Base-by-base conservation (phyloP, 2,888 invertebrate genomes). In the Panorpa germanica region DNA sequence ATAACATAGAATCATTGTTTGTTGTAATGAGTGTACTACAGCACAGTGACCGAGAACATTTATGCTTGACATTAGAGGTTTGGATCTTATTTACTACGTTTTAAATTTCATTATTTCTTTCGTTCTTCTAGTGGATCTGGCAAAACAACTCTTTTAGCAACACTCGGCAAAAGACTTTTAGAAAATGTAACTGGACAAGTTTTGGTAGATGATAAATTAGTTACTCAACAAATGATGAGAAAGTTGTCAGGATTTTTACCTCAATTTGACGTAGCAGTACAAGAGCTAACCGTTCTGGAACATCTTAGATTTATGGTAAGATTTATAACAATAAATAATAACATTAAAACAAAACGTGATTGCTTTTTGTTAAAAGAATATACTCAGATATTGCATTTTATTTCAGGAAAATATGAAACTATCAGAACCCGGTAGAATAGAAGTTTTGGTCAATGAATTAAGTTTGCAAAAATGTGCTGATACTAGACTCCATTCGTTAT, bases 291-390 rank as follows among this genome's bases (percentile, higher is more conserved):
- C 1, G 80, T 83, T 9, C 55, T 62, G 34, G 88, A 88, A 48
- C 85, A 86, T 48, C 68, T 88, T 52, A 68, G 69, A 45, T 85
- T 88, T 48, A 82, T 83, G 77, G 88, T 83, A 49, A 56, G 57
- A 44, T 31, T 25, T 15, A 10, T 26, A 32, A 33, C 28, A 34
- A 28, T 28, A 20, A 31, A 28, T 26, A 36, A 19, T 26, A 33
- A 31, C 32, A 33, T 26, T 33, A 14, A 26, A 18, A 9, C 13
- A 27, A 15, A 9, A 28, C 14, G 8, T 14, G 15, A 11, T 13
- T 27, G 16, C 4, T 13, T 28, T n/a, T n/a, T n/a, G n/a, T n/a
- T n/a, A n/a, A n/a, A n/a, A n/a, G n/a, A n/a, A n/a, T n/a, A n/a
- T n/a, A n/a, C n/a, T n/a, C n/a, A n/a, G n/a, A n/a, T n/a, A n/a